Base-by-base conservation (phyloP, 2,888 invertebrate genomes). In the Agapetus fuscipes region DNA sequence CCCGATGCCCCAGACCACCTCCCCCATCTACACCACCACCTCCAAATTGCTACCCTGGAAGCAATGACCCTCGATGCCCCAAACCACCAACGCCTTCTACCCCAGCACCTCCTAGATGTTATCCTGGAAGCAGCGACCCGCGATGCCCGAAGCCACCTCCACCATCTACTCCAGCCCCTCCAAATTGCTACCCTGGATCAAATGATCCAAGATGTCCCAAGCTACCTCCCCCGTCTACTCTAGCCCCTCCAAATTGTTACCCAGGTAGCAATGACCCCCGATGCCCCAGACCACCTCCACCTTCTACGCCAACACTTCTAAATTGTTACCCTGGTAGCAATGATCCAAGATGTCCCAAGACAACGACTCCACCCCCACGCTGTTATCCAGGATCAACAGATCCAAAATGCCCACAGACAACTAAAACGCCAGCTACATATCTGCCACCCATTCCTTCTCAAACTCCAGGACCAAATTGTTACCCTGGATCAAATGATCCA, bases 101-200 rank as follows among this genome's bases (percentile, higher is more conserved):
- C 13, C 25, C 52, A 53, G n/a, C 48, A 10, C 35, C 34, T 24
- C 41, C 54, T 46, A 2, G 52, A 7, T 51, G 53, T 28, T 57
- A 50, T 31, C 55, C 54, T 9, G 55, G 54, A 0, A 50, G 48
- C 9, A 48, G 45, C 12, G 52, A 54, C 43, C 52, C 54, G 4
- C 46, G 53, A 26, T 53, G 54, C 42, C 49, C 49, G 32, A 41
- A 16, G n/a, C n/a, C n/a, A 10, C 51, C 51, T 35, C 37, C 35
- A 35, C 43, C 41, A 3, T 49, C 51, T 2, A 37, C 48, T 52
- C 52, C 41, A 53, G 42, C 49, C 12, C 46, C 48, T 3, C 59
- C 56, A 2, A 50, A 52, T 2, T 64, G 62, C 34, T 62, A 46
- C 51, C 37, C 50, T 33, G 39, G 56, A 50, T 54, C 57, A 1